Conservation (phyloP, 2,888 invertebrate species). For the Melangyna quadrimaculata region DNA sequence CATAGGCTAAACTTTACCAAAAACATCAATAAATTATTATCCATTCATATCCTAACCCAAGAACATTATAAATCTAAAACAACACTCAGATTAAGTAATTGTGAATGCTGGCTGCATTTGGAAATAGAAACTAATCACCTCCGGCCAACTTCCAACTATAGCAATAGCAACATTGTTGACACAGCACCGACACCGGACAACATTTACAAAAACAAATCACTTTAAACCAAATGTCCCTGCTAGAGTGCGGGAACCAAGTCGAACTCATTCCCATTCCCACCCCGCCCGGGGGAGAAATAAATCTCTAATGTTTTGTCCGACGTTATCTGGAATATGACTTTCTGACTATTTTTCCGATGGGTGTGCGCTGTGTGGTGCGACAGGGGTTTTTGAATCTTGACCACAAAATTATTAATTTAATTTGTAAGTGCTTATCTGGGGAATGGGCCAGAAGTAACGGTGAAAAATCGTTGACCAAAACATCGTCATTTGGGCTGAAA, state of each 20-base stretch:
- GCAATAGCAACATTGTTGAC: slow-evolving; percentile 17
- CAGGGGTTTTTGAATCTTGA: slow-evolving; percentile 56
- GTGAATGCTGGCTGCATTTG: slow-evolving; percentile 38
- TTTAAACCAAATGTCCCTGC: background rate
- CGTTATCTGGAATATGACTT: slow-evolving; percentile 53
- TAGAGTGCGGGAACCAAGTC: slow-evolving; percentile 26
- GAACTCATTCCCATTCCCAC: background rate
- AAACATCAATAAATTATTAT: slow-evolving; percentile 6
- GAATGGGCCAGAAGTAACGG: slow-evolving; percentile 31
- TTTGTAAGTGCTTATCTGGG: slow-evolving; percentile 70
- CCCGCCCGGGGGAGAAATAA: slow-evolving; percentile 24
- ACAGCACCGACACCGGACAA: background rate
- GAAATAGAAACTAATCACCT: slow-evolving; percentile 58
- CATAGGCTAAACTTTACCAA: background rate
- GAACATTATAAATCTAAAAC: background rate
- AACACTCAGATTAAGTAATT: slow-evolving; percentile 54
- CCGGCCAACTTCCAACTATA: background rate
- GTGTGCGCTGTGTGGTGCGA: background rate
- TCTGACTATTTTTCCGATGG: slow-evolving; percentile 11
- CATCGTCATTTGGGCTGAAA: slow-evolving; percentile 36
- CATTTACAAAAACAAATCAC: background rate
- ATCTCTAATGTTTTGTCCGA: slow-evolving; percentile 54
- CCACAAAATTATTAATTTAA: slow-evolving; percentile 72
- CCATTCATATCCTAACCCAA: background rate
- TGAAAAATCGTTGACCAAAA: slow-evolving; percentile 70